Conservation (phyloP, 2,888 invertebrate species). For the Andrena hattorfiana region DNA sequence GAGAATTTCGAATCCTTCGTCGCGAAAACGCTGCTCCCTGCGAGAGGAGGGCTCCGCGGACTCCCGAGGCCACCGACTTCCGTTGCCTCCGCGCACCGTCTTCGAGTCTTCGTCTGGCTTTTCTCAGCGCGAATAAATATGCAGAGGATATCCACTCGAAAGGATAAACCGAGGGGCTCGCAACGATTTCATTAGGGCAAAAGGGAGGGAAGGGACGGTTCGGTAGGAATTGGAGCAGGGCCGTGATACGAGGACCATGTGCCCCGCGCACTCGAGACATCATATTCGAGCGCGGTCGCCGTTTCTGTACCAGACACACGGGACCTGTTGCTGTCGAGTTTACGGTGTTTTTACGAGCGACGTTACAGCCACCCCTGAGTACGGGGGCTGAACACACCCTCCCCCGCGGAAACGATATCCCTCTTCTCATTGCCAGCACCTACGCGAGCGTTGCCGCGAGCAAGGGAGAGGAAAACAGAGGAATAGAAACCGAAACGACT, state of each 20-base stretch:
- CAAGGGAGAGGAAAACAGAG: conserved; percentile 45
- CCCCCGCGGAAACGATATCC: conserved; percentile 72
- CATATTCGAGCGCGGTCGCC: conserved; percentile 77
- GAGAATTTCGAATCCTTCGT: conserved; percentile 76
- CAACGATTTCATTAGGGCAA: background rate
- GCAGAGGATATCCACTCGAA: background rate
- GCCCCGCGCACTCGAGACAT: conserved; percentile 73
- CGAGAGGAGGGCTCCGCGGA: background rate
- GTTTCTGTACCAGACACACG: conserved; percentile 80
- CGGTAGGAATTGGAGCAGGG: conserved; percentile 28
- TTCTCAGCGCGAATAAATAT: background rate
- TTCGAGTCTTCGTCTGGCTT: conserved; percentile 1
- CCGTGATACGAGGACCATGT: conserved; percentile 56
- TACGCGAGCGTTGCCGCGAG: conserved; percentile 45
- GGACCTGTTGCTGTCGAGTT: conserved; percentile 85
- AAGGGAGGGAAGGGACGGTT: background rate
- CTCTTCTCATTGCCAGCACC: conserved; percentile 72
- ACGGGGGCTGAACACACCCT: conserved; percentile 77
- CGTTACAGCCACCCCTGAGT: conserved; percentile 83
- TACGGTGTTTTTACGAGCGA: conserved; percentile 85
- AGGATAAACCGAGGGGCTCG: background rate
- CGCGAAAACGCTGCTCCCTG: conserved; percentile 55
- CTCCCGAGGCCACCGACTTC: background rate
- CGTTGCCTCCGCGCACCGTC: background rate
- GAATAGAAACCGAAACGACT: conserved; percentile 52